A percentile compares a stretch with the other conserved stretches of the same genome.
Evolutionary conservation across 2,797 vertebrate species (phyloP).

Genomic region (Micrastur ruficollis): DNA sequence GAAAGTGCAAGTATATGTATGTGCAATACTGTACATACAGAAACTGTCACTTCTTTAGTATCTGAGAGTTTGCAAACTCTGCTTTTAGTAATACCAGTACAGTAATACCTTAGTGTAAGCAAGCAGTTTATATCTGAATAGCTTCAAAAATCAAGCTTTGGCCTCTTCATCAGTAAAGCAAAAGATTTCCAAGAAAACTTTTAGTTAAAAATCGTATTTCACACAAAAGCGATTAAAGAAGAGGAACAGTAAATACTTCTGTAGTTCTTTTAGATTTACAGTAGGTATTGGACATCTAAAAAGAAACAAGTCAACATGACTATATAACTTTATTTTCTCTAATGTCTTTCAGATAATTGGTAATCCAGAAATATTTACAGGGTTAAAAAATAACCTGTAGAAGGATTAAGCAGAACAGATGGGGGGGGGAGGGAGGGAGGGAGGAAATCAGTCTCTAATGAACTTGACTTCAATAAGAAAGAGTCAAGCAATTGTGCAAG

Average conservation of each 20-base stretch:
- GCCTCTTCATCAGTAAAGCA: not conserved
- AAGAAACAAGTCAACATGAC: not conserved
- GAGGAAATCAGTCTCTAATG: not conserved
- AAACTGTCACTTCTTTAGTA: not conserved
- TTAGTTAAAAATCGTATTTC: not conserved
- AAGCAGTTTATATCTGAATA: not conserved
- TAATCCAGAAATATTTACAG: slow-evolving; percentile 2
- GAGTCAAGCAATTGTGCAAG: not conserved
- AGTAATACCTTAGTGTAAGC: not conserved
- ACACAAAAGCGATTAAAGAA: not conserved
- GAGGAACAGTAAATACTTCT: not conserved
- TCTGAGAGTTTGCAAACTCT: not conserved
- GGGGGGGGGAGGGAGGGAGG: not conserved
- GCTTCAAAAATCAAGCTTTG: not conserved
- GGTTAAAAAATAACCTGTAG: slow-evolving; percentile 35
- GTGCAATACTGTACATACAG: not conserved
- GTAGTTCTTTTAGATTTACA: not conserved
- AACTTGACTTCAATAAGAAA: slow-evolving; percentile 7
- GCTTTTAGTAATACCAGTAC: not conserved
- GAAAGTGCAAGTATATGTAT: not conserved
- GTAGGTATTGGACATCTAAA: not conserved
- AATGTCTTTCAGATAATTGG: not conserved
- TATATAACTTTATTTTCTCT: not conserved
- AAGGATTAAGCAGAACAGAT: not conserved
- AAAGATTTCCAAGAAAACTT: not conserved